Evolutionary conservation across 1,140 invertebrate species (phyloP), one percentile per base, ranked within the genome.

Genomic region (Hormaphis cornu): DNA sequence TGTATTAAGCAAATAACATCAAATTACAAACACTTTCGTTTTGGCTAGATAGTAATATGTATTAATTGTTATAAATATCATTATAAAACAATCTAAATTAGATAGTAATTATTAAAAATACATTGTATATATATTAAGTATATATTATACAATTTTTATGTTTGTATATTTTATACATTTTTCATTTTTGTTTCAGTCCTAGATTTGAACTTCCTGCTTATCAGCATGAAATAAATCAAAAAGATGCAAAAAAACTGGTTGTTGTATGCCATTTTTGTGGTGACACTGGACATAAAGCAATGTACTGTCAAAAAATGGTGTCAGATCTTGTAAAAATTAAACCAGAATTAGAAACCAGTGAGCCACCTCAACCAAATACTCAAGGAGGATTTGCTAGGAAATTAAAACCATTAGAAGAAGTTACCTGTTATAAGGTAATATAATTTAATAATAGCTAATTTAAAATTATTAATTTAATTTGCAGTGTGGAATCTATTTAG

Each of bases 201-300:
- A 83, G 90, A 72, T 97, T 97, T 81, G 95, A 98, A 77, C 79
- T 98, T 40, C 95, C 95, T 1, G 89, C 91, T 1, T 66, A 66
- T 50, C 61, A 66, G 35, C 84, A 90, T n/a, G 80, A 81, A 59
- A 84, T 88, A 70, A 84, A 84, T 69, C 85, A 87, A 10, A 90
- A 89, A 75, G 87, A 90, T 76, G 84, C 85, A 8, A 95, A 95
- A 75, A 87, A 93, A 44, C 84, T 86, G 3, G 85, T 89, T 54
- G 87, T 92, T 33, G 87, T 88, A 9, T 98, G 96, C 78, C 95
- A 98, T 77, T 93, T 90, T 76, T 98, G 95, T 79, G 90, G 90
- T n/a, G 94, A 98, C 81, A 83, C 87, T 54, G 95, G 95, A 0
- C 95, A 98, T 77, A 98, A 97, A 82, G 93, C 93, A 1, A 87